Evolutionary conservation across 2,797 vertebrate species (phyloP).

Genomic region (Meriones psammophilus): DNA sequence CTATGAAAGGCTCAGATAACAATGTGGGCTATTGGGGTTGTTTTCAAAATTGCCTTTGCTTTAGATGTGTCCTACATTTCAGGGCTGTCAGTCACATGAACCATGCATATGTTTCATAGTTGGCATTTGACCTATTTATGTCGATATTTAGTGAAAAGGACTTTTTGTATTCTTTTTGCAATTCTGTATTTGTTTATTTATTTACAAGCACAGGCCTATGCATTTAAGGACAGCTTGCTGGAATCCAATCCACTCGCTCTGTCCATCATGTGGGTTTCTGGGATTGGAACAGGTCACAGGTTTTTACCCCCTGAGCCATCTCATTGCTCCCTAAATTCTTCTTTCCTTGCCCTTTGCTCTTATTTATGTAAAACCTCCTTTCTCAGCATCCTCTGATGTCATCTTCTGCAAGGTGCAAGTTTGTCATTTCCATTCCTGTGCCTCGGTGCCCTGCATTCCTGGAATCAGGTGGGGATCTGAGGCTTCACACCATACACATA

Average conservation of each 20-base stretch:
- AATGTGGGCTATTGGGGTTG: rapidly evolving
- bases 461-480: rapidly evolving
- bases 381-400: not conserved
- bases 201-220: not conserved
- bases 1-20: rapidly evolving
- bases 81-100: not conserved
- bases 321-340: rapidly evolving
- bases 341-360: too few species aligned
- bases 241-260: not conserved
- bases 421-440: not conserved
- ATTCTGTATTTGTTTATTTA: not conserved
- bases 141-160: not conserved
- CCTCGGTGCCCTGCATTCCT: rapidly evolving
- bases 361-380: not conserved
- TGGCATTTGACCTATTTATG: not conserved
- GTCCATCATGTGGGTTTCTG: not conserved
- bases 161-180: not conserved
- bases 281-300: not conserved
- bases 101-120: not conserved
- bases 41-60: not conserved
- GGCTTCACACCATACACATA: too few species aligned
- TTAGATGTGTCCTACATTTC: not conserved
- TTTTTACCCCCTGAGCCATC: not conserved
- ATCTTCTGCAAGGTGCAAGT: not conserved
- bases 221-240: not conserved